Evolutionary conservation across 2,888 invertebrate species (phyloP).

Genomic region (Bruchidius siliquastri): DNA sequence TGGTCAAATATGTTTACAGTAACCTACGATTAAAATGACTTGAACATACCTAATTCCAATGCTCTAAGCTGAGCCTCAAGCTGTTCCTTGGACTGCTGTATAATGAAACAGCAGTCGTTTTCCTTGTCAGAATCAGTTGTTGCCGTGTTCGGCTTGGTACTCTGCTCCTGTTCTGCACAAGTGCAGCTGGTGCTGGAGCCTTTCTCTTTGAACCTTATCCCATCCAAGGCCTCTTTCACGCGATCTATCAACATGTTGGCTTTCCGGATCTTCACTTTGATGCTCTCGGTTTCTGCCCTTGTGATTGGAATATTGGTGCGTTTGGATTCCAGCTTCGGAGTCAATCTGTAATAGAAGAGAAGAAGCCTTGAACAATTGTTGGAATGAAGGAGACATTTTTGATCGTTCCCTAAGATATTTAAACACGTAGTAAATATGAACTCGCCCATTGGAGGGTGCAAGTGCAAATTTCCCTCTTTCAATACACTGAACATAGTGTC

Average conservation of each 20-base stretch:
- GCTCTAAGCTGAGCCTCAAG: background rate
- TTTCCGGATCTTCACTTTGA: conserved; percentile 30
- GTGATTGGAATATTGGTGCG: background rate
- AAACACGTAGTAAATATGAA: too few species aligned
- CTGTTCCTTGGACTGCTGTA: background rate
- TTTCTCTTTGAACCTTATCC: conserved; percentile 22
- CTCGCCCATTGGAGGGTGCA: too few species aligned
- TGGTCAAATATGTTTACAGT: too few species aligned
- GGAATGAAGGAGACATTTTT: background rate
- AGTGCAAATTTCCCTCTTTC: too few species aligned
- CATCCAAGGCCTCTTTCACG: conserved; percentile 30
- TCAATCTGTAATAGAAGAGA: conserved; percentile 1
- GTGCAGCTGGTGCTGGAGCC: background rate
- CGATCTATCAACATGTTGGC: conserved; percentile 30
- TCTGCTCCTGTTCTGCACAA: conserved; percentile 1
- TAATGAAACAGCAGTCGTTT: background rate
- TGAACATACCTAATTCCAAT: background rate
- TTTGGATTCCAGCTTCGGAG: background rate
- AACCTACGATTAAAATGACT: too few species aligned
- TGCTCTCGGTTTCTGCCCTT: conserved; percentile 14
- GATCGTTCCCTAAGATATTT: background rate
- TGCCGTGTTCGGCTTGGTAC: background rate
- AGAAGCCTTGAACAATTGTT: background rate
- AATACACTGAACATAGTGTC: too few species aligned
- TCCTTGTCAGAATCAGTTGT: background rate